These are phyloP conservation scores for Formica exsecta DNA, from an alignment of 1,140 invertebrate genomes.

Conservation along the genomic window DNA sequence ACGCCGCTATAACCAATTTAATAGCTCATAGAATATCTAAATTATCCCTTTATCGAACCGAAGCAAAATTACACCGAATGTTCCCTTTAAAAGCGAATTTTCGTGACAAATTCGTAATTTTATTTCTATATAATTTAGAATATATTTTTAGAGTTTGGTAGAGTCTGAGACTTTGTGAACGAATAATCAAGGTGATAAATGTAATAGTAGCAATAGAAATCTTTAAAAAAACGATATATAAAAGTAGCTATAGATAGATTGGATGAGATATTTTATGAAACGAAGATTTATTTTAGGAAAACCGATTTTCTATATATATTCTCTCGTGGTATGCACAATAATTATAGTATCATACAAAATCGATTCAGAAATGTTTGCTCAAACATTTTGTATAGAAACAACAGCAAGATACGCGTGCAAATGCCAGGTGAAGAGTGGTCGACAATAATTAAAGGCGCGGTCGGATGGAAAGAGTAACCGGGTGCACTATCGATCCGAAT, in stretches of 20 bases:
- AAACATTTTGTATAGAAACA: conserved; percentile 28
- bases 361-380: conserved; percentile 13
- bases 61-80: not conserved
- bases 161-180: not conserved
- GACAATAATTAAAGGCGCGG: conserved; percentile 64
- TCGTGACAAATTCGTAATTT: not conserved
- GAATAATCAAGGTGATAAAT: not conserved
- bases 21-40: conserved; percentile 16
- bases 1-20: not conserved
- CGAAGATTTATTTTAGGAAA: not conserved
- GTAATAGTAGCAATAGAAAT: not conserved
- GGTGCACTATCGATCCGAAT: conserved; percentile 57
- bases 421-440: conserved; percentile 21
- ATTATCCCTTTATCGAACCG: conserved; percentile 18
- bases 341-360: conserved; percentile 20
- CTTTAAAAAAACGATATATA: not conserved
- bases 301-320: not conserved
- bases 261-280: not conserved
- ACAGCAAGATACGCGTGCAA: conserved; percentile 40
- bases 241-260: not conserved
- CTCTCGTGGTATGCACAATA: not conserved
- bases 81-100: not conserved
- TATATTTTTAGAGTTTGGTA: not conserved
- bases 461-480: conserved; percentile 56
- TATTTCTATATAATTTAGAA: not conserved